A percentile compares a stretch with the other conserved stretches of the same genome.
Conservation (phyloP, 2,113 vertebrate species). For the cat (Felis catus) region F.catus_Fca126_mat1.0 CM031419.1:62724001-62724500, state of each 20-base stretch:
- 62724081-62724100: not conserved
- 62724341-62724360: not conserved
- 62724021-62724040: too few relatives aligned
- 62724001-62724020: not conserved
- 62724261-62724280: rapidly evolving
- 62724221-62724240: not conserved
- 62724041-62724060: not conserved
- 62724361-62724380: conserved; percentile 23
- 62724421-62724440: conserved; percentile 51
- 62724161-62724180: not conserved
- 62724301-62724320: not conserved
- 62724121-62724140: not conserved
- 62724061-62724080: not conserved
- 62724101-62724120: not conserved
- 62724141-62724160: not conserved
- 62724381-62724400: conserved; percentile 65
- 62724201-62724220: not conserved
- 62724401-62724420: conserved; percentile 59
- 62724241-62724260: not conserved
- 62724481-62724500: conserved; percentile 64
- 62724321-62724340: not conserved
- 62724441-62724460: conserved; percentile 57
- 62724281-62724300: not conserved
- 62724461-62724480: conserved; percentile 67
- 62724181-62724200: not conserved